Percentiles rank a stretch among this genome's conserved stretches.
phyloP scores from a whole-genome alignment of 2,888 invertebrate genomes.

The Eupithecia inturbata region DNA sequence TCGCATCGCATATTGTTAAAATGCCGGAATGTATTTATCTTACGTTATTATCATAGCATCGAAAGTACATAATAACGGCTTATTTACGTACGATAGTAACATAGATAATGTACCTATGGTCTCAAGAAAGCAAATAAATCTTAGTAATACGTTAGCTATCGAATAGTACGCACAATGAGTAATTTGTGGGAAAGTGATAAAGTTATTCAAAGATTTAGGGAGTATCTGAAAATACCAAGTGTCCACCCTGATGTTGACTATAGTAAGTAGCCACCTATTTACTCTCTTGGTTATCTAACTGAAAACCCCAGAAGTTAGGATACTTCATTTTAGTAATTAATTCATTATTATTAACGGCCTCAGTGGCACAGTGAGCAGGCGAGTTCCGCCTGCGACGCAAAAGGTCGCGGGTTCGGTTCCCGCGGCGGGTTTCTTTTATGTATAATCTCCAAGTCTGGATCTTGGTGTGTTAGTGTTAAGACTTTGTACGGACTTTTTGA shows the following conservation, averaged over 20 bases:
- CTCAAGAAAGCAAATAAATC: neutral
- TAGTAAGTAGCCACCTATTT: conserved; percentile 82
- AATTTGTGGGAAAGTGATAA: conserved; percentile 71
- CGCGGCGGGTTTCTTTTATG: neutral
- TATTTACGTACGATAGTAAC: neutral
- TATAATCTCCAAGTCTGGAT: neutral
- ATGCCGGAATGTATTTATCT: neutral
- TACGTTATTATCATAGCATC: neutral
- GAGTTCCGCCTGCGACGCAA: neutral
- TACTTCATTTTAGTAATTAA: neutral
- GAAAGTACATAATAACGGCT: neutral
- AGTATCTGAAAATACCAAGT: conserved; percentile 93
- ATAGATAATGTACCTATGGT: neutral
- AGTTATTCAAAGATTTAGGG: conserved; percentile 90
- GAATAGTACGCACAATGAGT: conserved; percentile 13
- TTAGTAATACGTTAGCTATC: conserved; percentile 12
- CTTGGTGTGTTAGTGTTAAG: no score
- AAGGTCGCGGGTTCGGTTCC: neutral
- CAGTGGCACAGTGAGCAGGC: neutral
- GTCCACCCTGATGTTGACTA: conserved; percentile 95
- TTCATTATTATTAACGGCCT: neutral
- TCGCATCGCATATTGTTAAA: neutral
- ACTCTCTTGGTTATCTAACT: neutral
- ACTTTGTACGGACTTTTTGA: no score
- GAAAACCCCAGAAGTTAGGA: no score